These are phyloP conservation scores for Alectoris magna DNA, from an alignment of 2,797 vertebrate genomes.

Conservation along the genomic window DNA sequence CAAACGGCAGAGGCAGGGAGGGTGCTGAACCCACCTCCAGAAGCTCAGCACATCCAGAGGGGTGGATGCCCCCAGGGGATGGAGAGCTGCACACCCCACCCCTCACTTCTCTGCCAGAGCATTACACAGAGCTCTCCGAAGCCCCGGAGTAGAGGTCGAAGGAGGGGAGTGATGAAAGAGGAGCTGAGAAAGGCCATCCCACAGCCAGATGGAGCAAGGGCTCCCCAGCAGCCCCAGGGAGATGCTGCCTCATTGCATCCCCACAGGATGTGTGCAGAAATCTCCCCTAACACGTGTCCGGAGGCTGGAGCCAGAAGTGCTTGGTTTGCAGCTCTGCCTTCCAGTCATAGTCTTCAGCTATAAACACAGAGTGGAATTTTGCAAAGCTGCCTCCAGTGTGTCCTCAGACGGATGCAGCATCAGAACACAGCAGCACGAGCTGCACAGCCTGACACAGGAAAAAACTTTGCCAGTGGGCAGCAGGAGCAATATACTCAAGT, in stretches of 20 bases:
- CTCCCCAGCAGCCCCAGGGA: background rate
- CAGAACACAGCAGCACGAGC: fast-evolving
- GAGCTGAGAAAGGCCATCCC: background rate
- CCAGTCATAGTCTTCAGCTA: background rate
- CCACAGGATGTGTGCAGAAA: background rate
- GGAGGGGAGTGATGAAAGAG: background rate
- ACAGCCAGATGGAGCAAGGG: conserved; percentile 17
- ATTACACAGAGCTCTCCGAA: background rate
- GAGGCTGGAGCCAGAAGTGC: background rate
- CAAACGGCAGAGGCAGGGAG: fast-evolving
- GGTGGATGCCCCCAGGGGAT: background rate
- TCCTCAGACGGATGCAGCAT: background rate
- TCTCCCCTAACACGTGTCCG: background rate
- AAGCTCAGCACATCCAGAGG: background rate
- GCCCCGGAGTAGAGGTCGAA: background rate
- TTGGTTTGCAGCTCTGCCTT: background rate
- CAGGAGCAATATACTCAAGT: background rate
- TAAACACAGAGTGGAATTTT: background rate
- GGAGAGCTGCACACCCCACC: background rate
- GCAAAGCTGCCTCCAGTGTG: fast-evolving
- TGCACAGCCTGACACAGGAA: background rate
- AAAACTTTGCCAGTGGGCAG: background rate
- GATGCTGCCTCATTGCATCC: background rate
- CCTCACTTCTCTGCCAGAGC: background rate
- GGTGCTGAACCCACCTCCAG: fast-evolving